These are phyloP conservation scores for Platysteira castanea DNA, from an alignment of 2,113 vertebrate species.

Conservation along the genomic window DNA sequence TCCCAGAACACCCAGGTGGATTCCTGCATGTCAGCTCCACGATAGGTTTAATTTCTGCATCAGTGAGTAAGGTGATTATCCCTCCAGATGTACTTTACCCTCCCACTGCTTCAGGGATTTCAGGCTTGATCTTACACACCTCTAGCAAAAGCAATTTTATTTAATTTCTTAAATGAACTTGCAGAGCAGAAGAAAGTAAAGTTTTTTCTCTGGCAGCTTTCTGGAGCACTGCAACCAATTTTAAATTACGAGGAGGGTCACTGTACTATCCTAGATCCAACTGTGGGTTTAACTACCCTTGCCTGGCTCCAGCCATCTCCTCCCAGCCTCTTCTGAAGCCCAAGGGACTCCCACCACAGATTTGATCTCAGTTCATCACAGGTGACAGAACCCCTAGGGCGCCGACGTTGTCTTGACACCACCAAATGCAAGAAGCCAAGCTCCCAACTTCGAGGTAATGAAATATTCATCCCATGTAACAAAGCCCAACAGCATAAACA, in stretches of 20 bases:
- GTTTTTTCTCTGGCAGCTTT: not conserved
- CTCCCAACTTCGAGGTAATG: not conserved
- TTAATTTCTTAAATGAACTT: not conserved
- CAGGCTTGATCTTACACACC: not conserved
- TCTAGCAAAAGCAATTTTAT: not conserved
- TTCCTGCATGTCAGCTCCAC: not conserved
- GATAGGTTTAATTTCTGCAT: not conserved
- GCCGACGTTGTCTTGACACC: accelerated
- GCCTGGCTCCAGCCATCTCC: not conserved
- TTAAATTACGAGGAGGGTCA: not conserved
- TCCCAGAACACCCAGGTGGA: not conserved
- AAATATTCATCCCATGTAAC: not conserved
- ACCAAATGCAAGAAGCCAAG: not conserved
- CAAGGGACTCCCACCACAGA: not conserved
- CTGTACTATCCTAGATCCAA: not conserved
- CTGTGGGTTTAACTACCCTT: not conserved
- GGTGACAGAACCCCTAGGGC: not conserved
- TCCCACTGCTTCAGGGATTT: not conserved
- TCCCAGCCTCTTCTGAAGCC: not conserved
- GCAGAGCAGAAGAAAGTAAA: not conserved
- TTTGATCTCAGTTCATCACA: not conserved
- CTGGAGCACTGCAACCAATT: not conserved
- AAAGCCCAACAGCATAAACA: slow-evolving; percentile 18
- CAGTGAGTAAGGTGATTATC: not conserved
- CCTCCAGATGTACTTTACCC: not conserved